Base-by-base conservation (phyloP, 1,140 invertebrate species). In the Melanaphis sacchari region DNA sequence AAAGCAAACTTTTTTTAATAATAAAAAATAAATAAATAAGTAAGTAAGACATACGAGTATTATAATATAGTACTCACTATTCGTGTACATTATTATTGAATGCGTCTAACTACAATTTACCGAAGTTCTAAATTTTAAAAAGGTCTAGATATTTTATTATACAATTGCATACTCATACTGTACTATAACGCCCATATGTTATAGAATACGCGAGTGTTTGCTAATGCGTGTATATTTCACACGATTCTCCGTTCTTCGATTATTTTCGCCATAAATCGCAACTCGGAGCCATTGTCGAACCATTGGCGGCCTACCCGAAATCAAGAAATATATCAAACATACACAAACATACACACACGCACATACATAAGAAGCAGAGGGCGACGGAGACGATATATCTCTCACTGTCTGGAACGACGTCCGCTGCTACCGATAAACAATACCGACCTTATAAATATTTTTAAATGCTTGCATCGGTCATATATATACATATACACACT, bases 201-300 rank as follows among this genome's bases (percentile, higher is more conserved):
- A 66, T 66, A 66, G n/a, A 76, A 76, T 76, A 18, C 31, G n/a
- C 31, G 59, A 46, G 41, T 87, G 85, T 87, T 87, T 87, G 26
- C 85, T 87, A 87, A 87, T 87, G 43, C 31, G 41, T 21, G 85
- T 46, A 31, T 31, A n/a, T 22, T 46, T n/a, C 43, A 31, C 18
- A 52, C 87, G 46, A 24, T 40, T 40, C 59, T 90, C 24, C 54
- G 26, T 41, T 90, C 38, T 59, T 66, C 89, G 41, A 90, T 59
- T 66, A 59, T 90, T 66, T 38, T 66, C 54, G 46, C 89, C 89
- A 66, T 90, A 90, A 90, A 90, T 90, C 89, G 89, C 26, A 15
- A 40, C 52, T 90, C n/a, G 43, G 41, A 21, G 21, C 88, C 88
- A 90, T 90, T 90, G 88, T 90, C 87, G 43, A 46, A 40, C 31